Conservation (phyloP, 64 coral and sea anemone species). For the Montipora cactus region DNA sequence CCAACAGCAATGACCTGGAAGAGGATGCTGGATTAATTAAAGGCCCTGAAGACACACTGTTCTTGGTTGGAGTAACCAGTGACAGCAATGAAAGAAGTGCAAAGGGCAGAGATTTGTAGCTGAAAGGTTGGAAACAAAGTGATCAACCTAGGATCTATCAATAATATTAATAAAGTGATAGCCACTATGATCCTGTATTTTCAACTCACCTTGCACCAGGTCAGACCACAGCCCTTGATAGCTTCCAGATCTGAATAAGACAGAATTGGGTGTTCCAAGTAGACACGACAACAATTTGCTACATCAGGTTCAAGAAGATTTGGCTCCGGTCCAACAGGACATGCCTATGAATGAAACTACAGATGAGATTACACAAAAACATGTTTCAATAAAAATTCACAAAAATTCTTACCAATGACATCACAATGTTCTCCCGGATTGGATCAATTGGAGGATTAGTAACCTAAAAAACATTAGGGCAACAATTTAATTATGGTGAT, state of each 20-base stretch:
- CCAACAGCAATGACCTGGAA: no score
- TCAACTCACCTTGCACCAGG: slow-evolving; percentile 81
- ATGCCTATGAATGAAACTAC: slow-evolving; percentile 64
- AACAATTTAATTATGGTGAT: not conserved
- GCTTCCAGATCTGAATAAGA: slow-evolving; percentile 87
- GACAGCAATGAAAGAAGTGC: no score
- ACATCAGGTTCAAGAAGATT: slow-evolving; percentile 85
- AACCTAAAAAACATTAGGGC: slow-evolving; percentile 41
- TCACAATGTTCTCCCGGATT: slow-evolving; percentile 88
- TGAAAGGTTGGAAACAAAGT: no score
- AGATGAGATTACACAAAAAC: not conserved
- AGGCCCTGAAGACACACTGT: no score
- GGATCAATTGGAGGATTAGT: slow-evolving; percentile 96
- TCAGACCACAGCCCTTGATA: slow-evolving; percentile 67
- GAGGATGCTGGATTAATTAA: no score
- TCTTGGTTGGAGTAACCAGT: no score
- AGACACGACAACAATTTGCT: slow-evolving; percentile 79
- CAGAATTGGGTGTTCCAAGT: slow-evolving; percentile 90
- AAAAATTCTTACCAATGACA: slow-evolving; percentile 76
- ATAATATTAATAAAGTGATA: no score
- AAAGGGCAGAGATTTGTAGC: no score
- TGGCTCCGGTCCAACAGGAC: slow-evolving; percentile 89
- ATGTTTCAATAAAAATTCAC: not conserved
- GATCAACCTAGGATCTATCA: no score
- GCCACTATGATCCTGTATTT: no score